Evolutionary conservation across 1,140 invertebrate species (phyloP).

Genomic region (Aphelinus atriplicis): DNA sequence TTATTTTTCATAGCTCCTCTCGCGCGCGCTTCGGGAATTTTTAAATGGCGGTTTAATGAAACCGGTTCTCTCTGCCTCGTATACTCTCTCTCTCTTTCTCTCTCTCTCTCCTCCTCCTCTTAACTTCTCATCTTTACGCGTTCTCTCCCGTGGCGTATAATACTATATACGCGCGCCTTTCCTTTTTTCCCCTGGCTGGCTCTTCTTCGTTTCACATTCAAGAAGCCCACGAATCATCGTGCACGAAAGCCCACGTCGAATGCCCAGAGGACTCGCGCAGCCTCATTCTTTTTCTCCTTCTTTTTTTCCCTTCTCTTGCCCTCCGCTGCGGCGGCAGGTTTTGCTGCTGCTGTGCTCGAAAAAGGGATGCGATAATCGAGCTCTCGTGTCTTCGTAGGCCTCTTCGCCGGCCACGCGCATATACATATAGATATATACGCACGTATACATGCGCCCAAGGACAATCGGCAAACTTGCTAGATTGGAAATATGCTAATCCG

Average conservation of each 20-base stretch:
- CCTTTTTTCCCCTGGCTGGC: too few relatives aligned
- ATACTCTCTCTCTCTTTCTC: conserved; percentile 23
- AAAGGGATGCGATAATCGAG: conserved; percentile 21
- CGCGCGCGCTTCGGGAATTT: conserved; percentile 51
- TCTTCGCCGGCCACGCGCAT: neutral
- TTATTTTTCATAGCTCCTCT: conserved; percentile 57
- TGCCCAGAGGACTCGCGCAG: neutral
- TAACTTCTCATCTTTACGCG: conserved; percentile 6
- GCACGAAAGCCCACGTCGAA: conserved; percentile 17
- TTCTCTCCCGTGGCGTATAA: too few relatives aligned
- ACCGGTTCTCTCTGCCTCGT: conserved; percentile 49
- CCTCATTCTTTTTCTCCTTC: conserved; percentile 28
- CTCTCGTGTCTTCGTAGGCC: conserved; percentile 7
- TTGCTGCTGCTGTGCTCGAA: neutral
- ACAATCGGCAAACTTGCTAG: conserved; percentile 27
- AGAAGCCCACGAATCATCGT: conserved; percentile 6
- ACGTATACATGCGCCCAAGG: neutral
- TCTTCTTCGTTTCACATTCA: neutral
- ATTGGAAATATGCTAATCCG: conserved; percentile 34
- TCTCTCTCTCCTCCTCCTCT: neutral
- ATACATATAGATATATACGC: neutral
- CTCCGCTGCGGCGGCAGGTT: conserved; percentile 22
- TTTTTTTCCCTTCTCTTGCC: neutral
- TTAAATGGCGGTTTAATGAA: conserved; percentile 59
- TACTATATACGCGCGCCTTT: too few relatives aligned